Base-by-base conservation (phyloP, 2,888 invertebrate genomes). In the Caenorhabditis sinica region DNA sequence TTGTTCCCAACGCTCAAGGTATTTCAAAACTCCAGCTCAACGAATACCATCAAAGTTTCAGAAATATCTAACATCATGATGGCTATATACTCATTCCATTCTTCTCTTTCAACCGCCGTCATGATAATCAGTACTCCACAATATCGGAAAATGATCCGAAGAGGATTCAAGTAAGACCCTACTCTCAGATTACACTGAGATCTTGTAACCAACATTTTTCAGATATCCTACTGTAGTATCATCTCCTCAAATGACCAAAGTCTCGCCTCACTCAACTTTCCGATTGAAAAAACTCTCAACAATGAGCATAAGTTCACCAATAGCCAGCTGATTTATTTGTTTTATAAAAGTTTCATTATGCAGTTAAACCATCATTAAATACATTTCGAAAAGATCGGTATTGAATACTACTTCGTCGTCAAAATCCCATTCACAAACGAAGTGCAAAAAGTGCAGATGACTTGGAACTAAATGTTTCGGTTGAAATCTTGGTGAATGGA, bases 401-500 rank as follows among this genome's bases (percentile, higher is more conserved):
- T n/a, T 61, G 61, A 77, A 77, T 20, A 51, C 33, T 25, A 33
- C 30, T 36, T 68, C 28, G 66, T 58, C 33, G 49, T 30, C 28
- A 61, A 8, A 28, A 11, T 65, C 51, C 40, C 49, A 23, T 63
- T 79, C 71, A 61, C 69, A 51, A 71, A 60, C 49, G 53, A 49
- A 20, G 23, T 71, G 77, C 30, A 77, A 77, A 60, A n/a, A 60
- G 68, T 43, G 23, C 45, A 23, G 11, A 15, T 49, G 49, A 49
- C 20, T n/a, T 51, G 51, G 79, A 66, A 60, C 40, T 76, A 86
- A 77, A 83, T 83, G 60, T 86, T 83, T 83, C 86, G 49, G 58
- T 74, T 83, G 9, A 65, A 5, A n/a, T 83, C 79, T 13, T 83
- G 76, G 17, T 79, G 69, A 28, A 71, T 73, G 11, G 85, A 77